Evolutionary conservation across 2,113 vertebrate species (phyloP).

Genomic region (Chaenocephalus aceratus): DNA sequence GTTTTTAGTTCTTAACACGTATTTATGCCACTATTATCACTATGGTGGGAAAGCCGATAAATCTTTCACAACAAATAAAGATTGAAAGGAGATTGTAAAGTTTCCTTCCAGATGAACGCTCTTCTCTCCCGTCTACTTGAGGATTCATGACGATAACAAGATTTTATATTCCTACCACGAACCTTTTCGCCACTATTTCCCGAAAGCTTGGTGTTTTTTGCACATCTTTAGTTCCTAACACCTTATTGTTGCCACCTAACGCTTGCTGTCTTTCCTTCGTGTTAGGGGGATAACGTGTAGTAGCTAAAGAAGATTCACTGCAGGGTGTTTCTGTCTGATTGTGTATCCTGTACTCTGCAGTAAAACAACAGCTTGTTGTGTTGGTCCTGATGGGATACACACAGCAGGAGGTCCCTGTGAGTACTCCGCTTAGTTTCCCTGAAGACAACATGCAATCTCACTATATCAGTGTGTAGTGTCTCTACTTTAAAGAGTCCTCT

Average conservation of each 20-base stretch:
- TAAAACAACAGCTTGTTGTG: constrained; percentile 31
- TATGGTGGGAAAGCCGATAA: neutral
- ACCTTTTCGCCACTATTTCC: neutral
- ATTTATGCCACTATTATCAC: too few relatives aligned
- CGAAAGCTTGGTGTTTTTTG: neutral
- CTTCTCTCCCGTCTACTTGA: too few relatives aligned
- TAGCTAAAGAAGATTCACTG: neutral
- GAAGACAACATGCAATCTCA: constrained; percentile 42
- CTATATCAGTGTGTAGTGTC: neutral
- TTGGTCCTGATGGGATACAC: constrained; percentile 9
- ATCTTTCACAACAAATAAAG: constrained; percentile 11
- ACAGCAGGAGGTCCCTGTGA: constrained; percentile 28
- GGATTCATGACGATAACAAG: neutral
- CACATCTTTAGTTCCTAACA: neutral
- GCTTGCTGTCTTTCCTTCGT: neutral
- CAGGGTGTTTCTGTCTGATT: neutral
- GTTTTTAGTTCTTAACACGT: neutral
- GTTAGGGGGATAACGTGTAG: neutral
- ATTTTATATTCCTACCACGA: neutral
- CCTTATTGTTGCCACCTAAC: neutral
- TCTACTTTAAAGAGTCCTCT: too few relatives aligned
- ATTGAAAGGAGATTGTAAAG: constrained; percentile 4
- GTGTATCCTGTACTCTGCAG: neutral
- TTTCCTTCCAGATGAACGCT: neutral
- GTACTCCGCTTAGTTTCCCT: constrained; percentile 44